Base-by-base conservation (phyloP, 2,888 invertebrate species). In the Lepidochitona cinerea region DNA sequence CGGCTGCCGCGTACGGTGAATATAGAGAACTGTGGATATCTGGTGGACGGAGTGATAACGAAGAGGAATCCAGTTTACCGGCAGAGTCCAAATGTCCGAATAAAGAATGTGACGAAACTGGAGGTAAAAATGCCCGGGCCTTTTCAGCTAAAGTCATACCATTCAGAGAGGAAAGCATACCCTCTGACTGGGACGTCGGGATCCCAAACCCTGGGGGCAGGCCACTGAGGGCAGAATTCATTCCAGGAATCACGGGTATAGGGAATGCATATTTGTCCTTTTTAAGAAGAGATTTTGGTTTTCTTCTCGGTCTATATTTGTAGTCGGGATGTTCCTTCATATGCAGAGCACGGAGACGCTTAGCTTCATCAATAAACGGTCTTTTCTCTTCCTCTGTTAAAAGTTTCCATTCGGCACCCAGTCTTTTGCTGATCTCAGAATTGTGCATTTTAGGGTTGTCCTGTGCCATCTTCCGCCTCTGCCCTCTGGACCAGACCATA, bases 271-370 rank as follows among this genome's bases (percentile, higher is more conserved):
- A 89, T 77, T 97, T 97, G 90, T 98, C 97, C 91, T 98, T 98
- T 91, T 97, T 97, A 86, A 96, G 92, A 68, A 92, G 88, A 23
- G 90, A 87, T 94, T 98, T 98, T 92, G 98, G 97, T 93, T 98
- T 98, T 91, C 98, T 94, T 82, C 98, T 93, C 52, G 98, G 98
- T 83, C 97, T 93, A 92, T 99, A 99, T 92, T 99, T 99, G 93
- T 99, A 99, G 91, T 99, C 99, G 0, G 99, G 99, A 89, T 99
- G 98, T 89, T 99, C 98, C 91, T 98, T 98, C 99, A 99, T 99
- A 92, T 99, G 99, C 67, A 98, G 95, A 4, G 98, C 98, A 36
- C 99, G 93, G 85, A 99, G 93, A 85, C 99, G 93, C 92, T 99
- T 99, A 73, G 99, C 99, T 90, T 99, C 99, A 91, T 99, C 99